phyloP scores from a whole-genome alignment of 2,113 vertebrate genomes.

The Malurus cyaneus region DNA sequence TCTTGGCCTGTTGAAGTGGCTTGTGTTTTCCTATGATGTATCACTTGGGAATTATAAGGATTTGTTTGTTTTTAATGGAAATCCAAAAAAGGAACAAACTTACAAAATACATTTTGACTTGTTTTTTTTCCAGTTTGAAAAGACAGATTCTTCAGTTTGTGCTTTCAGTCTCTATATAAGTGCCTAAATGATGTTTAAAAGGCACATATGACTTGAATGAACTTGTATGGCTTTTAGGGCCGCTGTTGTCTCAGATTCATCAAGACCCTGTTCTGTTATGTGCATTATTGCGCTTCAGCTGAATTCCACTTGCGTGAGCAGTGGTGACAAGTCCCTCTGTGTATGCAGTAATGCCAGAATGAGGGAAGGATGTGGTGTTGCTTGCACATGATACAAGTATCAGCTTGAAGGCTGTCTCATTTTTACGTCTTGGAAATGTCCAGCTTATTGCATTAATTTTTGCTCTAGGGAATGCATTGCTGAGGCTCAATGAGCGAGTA shows the following conservation, averaged over 20 bases:
- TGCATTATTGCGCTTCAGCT: not conserved
- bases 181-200: not conserved
- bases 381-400: not conserved
- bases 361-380: not conserved
- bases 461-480: not conserved
- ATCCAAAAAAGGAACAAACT: not conserved
- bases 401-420: not conserved
- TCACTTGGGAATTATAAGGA: not conserved
- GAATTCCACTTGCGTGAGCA: fast-evolving
- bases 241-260: fast-evolving
- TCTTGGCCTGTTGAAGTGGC: not conserved
- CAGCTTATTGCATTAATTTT: not conserved
- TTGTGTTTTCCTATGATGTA: not conserved
- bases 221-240: not conserved
- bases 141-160: not conserved
- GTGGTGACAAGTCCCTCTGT: not conserved
- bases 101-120: not conserved
- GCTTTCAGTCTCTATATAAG: not conserved
- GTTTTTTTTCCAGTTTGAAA: not conserved
- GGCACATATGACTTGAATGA: not conserved
- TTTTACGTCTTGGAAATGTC: not conserved
- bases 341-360: not conserved
- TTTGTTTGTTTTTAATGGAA: not conserved
- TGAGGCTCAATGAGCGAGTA: not conserved
- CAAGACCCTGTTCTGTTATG: fast-evolving